Evolutionary conservation across 1,140 invertebrate genomes (phyloP).

Genomic region (Nixonia krombeini): DNA sequence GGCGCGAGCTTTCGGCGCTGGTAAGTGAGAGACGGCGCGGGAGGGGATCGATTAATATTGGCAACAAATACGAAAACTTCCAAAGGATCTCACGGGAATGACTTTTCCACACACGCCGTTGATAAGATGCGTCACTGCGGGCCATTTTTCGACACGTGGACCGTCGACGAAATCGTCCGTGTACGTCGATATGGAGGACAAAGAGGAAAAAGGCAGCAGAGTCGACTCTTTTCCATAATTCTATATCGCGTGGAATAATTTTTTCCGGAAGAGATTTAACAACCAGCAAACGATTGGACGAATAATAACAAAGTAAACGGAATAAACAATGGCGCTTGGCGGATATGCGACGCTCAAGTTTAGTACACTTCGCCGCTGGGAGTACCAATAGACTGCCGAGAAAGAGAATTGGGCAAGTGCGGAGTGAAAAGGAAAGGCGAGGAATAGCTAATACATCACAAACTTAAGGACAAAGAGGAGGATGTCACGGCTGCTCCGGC

Average conservation of each 20-base stretch:
- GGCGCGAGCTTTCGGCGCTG: not conserved
- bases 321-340: too few relatives aligned
- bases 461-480: constrained; percentile 70
- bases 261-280: too few relatives aligned
- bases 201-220: too few relatives aligned
- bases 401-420: constrained; percentile 43
- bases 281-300: too few relatives aligned
- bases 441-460: constrained; percentile 71
- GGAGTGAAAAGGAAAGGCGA: constrained; percentile 44
- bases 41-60: constrained; percentile 16
- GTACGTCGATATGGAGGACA: too few relatives aligned
- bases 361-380: constrained; percentile 30
- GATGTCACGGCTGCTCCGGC: constrained; percentile 60
- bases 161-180: too few relatives aligned
- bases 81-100: not conserved
- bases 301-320: too few relatives aligned
- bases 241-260: too few relatives aligned
- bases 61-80: constrained; percentile 1
- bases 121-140: too few relatives aligned
- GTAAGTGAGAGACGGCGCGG: constrained; percentile 7
- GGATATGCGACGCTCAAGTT: constrained; percentile 27
- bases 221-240: too few relatives aligned
- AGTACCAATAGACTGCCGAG: constrained; percentile 38
- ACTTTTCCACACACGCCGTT: not conserved
- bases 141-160: too few relatives aligned